phyloP scores from a whole-genome alignment of 2,888 invertebrate genomes.

The Pachymerium ferrugineum region DNA sequence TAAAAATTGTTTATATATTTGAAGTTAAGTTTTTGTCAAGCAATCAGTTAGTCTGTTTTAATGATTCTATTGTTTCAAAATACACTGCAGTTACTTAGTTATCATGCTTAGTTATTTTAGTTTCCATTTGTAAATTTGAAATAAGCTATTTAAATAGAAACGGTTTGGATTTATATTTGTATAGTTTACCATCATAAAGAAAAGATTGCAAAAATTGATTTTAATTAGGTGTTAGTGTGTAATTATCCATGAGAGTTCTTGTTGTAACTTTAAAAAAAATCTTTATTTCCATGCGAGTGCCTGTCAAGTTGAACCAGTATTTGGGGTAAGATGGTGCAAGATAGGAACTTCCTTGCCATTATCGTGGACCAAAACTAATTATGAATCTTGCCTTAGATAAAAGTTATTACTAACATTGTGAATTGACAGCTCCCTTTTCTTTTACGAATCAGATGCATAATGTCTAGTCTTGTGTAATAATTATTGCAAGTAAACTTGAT shows the following conservation, averaged over 20 bases:
- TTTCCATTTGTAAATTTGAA: too few relatives aligned
- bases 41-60: too few relatives aligned
- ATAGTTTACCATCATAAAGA: too few relatives aligned
- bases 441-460: not conserved
- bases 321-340: not conserved
- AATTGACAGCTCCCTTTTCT: conserved; percentile 10
- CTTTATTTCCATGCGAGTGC: conserved; percentile 5
- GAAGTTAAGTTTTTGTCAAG: not conserved
- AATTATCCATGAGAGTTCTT: too few relatives aligned
- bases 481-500: conserved; percentile 11
- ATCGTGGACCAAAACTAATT: conserved; percentile 24
- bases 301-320: conserved; percentile 20
- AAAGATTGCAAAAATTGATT: too few relatives aligned
- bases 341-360: conserved; percentile 25
- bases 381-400: conserved; percentile 19
- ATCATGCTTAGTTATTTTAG: too few relatives aligned
- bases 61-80: too few relatives aligned
- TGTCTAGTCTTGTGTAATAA: conserved; percentile 11
- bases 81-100: too few relatives aligned
- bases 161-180: too few relatives aligned
- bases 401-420: conserved; percentile 10
- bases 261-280: not conserved
- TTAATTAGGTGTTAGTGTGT: too few relatives aligned
- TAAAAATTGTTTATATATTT: not conserved
- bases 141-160: too few relatives aligned